Conservation (phyloP, 2,888 invertebrate species). For the Habroteleia sp. region DNA sequence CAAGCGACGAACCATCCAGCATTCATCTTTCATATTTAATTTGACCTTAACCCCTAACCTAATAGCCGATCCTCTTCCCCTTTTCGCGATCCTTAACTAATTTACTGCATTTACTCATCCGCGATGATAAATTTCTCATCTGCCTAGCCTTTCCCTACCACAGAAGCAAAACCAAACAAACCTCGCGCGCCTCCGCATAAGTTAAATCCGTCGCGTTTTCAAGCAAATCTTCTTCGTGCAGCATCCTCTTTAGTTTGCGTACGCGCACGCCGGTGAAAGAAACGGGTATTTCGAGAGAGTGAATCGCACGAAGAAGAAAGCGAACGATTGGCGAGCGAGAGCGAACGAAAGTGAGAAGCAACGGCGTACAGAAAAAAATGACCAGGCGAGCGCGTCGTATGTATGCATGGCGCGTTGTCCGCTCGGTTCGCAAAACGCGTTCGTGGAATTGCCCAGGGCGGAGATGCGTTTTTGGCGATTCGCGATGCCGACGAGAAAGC, state of each 20-base stretch:
- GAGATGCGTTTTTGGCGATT: conserved; percentile 55
- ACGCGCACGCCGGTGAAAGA: conserved; percentile 45
- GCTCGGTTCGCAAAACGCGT: conserved; percentile 41
- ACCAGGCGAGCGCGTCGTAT: conserved; percentile 48
- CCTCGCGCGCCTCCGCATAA: conserved; percentile 35
- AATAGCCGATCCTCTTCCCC: conserved; percentile 4
- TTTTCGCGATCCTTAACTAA: conserved; percentile 12
- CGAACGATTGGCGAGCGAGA: conserved; percentile 55
- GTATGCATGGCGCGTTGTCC: conserved; percentile 35
- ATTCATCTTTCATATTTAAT: conserved; percentile 34
- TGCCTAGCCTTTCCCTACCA: conserved; percentile 39
- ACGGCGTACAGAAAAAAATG: conserved; percentile 33
- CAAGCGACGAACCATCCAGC: not conserved
- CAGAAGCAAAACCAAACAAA: conserved; percentile 60
- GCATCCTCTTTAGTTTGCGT: conserved; percentile 41
- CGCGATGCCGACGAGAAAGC: conserved; percentile 44
- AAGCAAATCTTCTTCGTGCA: conserved; percentile 33
- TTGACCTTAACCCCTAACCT: conserved; percentile 54
- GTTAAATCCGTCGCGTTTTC: conserved; percentile 53
- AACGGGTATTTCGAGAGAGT: conserved; percentile 58
- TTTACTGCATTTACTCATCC: conserved; percentile 57
- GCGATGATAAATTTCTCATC: conserved; percentile 57
- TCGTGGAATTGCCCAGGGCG: conserved; percentile 60
- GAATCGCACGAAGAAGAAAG: conserved; percentile 48
- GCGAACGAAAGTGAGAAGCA: conserved; percentile 64